Evolutionary conservation across 2,888 invertebrate genomes (phyloP).

Genomic region (Tanypteryx hageni): DNA sequence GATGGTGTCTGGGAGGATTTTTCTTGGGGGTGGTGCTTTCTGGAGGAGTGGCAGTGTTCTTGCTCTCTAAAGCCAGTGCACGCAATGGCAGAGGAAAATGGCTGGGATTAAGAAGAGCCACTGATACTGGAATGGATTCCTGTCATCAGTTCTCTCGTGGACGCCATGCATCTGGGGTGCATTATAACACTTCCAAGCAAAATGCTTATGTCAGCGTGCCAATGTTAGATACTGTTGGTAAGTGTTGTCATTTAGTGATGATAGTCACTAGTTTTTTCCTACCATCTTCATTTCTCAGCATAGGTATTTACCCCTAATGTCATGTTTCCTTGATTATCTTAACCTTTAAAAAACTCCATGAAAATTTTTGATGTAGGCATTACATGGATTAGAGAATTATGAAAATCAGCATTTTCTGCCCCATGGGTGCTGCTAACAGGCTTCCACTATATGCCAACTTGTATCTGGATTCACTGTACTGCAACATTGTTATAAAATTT

Average conservation of each 20-base stretch:
- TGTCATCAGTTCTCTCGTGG: constrained; percentile 37
- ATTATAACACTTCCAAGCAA: constrained; percentile 88
- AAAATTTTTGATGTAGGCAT: too few relatives aligned
- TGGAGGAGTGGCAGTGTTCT: constrained; percentile 73
- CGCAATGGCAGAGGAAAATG: constrained; percentile 74
- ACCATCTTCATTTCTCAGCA: background rate
- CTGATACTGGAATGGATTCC: constrained; percentile 35
- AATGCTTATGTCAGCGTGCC: constrained; percentile 91
- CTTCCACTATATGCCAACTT: too few relatives aligned
- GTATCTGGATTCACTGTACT: too few relatives aligned
- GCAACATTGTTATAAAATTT: too few relatives aligned
- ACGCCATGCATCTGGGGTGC: constrained; percentile 83
- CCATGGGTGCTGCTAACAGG: too few relatives aligned
- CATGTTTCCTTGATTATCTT: background rate
- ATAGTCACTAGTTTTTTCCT: too few relatives aligned
- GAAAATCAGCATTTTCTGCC: too few relatives aligned
- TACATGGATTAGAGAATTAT: too few relatives aligned
- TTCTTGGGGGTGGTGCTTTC: constrained; percentile 73
- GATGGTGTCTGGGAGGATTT: constrained; percentile 73
- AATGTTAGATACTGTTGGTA: constrained; percentile 83
- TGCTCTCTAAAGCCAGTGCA: constrained; percentile 77
- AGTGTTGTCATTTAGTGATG: background rate
- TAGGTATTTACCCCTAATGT: background rate
- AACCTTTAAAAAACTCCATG: too few relatives aligned
- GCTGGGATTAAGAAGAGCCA: constrained; percentile 3